Evolutionary conservation across 2,113 vertebrate species (phyloP).

Genomic region (Myodes glareolus): DNA sequence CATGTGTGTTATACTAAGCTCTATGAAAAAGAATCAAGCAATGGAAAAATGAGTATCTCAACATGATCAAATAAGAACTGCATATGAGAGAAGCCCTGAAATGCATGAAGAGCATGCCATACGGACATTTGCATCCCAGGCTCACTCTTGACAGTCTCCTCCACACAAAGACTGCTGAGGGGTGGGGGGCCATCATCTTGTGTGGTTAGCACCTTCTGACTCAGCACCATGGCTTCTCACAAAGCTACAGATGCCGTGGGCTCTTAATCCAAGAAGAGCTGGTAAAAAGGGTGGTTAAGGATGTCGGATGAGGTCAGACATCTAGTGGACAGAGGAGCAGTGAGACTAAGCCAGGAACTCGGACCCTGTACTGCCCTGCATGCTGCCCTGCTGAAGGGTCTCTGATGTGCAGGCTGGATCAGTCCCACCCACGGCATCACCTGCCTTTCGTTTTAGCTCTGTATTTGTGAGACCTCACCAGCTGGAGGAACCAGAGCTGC

Average conservation of each 20-base stretch:
- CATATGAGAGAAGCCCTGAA: neutral
- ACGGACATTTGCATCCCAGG: neutral
- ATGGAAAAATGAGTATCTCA: neutral
- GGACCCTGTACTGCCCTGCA: rapidly evolving
- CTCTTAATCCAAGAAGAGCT: neutral
- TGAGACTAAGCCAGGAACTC: neutral
- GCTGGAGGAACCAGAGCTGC: neutral
- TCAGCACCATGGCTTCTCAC: neutral
- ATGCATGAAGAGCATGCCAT: rapidly evolving
- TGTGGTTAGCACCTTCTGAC: neutral
- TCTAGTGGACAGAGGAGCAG: neutral
- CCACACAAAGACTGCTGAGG: neutral
- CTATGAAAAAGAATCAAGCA: neutral
- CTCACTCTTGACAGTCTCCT: neutral
- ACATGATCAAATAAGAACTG: neutral
- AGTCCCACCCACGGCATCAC: neutral
- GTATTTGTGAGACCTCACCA: neutral
- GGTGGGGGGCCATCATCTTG: neutral
- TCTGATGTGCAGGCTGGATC: neutral
- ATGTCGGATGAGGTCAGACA: neutral
- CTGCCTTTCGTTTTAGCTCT: neutral
- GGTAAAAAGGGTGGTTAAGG: neutral
- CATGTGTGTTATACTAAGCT: too few species aligned
- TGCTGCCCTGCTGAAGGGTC: neutral
- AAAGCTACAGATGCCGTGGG: neutral